Evolutionary conservation across 2,797 vertebrate genomes (phyloP).

Genomic region (Scyliorhinus canicula): DNA sequence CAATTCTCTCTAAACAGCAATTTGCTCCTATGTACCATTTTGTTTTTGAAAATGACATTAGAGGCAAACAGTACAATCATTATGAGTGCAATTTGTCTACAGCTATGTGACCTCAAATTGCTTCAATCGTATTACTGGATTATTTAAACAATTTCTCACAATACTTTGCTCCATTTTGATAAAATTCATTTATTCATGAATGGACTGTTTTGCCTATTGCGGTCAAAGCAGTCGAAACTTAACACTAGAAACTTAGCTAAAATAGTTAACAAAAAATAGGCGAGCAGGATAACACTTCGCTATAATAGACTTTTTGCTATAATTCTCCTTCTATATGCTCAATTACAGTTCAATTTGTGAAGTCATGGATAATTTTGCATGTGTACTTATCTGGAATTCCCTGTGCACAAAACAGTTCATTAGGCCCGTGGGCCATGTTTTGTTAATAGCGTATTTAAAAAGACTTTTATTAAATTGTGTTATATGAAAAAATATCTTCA

Average conservation of each 20-base stretch:
- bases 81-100: not conserved
- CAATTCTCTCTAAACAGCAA: conserved; percentile 1
- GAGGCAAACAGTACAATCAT: not conserved
- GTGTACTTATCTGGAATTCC: not conserved
- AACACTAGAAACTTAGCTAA: not conserved
- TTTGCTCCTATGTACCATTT: conserved; percentile 9
- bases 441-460: not conserved
- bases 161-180: not conserved
- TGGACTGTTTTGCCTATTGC: not conserved
- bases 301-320: not conserved
- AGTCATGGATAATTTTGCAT: not conserved
- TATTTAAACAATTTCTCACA: not conserved
- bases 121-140: not conserved
- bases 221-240: not conserved
- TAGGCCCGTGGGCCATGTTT: not conserved
- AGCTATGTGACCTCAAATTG: not conserved
- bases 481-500: not conserved
- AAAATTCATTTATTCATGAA: not conserved
- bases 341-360: not conserved
- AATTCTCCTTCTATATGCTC: not conserved
- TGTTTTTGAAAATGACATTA: conserved; percentile 9
- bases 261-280: not conserved
- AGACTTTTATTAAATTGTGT: not conserved
- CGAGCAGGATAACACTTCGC: not conserved
- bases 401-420: not conserved